Base-by-base conservation (phyloP, 2,888 invertebrate genomes). In the Gerosis bhagava region DNA sequence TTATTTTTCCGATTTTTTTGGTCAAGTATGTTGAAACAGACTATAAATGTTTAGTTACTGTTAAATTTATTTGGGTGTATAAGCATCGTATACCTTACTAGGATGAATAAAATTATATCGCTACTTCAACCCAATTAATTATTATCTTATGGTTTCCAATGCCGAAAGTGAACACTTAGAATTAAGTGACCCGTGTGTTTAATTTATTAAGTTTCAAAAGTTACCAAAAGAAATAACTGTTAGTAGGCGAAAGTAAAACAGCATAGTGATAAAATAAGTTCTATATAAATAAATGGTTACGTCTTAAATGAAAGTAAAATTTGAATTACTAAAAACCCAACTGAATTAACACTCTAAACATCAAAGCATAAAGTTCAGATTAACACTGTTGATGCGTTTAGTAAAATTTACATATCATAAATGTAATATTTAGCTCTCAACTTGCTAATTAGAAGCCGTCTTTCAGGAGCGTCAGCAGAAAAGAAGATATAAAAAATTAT, bases 381-480 rank as follows among this genome's bases (percentile, higher is more conserved):
- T 73, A 65, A 63, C 51, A 47, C 53, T 56, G 53, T 61, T 65
- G 59, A 63, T 60, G 66, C 59, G 57, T 65, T 72, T 63, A 67
- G 72, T 61, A 68, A 80, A 81, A 84, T 87, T 84, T 87, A 83
- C 83, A 84, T 84, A 81, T 81, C 83, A 83, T 84, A 86, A 86
- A 83, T 84, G 83, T 86, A 80, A 86, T 86, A 84, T 83, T 86
- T 84, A 83, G 81, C 83, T 82, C 79, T 81, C 80, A 79, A 83
- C 80, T 83, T 83, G 83, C 81, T 87, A 87, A 87, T 87, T 86
- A 86, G 83, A 78, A 80, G 75, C 69, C 70, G 72, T 77, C 75
- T 78, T 75, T 64, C 56, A 54, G 80, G 74, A 84, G 50, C 60
- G 81, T 74, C 65, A 57, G 73, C 70, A 78, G 16, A 35, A 34